A percentile compares a stretch with the other conserved stretches of the same genome.
phyloP scores from a whole-genome alignment of 2,113 vertebrate species.

The Tringa solitaria region DNA sequence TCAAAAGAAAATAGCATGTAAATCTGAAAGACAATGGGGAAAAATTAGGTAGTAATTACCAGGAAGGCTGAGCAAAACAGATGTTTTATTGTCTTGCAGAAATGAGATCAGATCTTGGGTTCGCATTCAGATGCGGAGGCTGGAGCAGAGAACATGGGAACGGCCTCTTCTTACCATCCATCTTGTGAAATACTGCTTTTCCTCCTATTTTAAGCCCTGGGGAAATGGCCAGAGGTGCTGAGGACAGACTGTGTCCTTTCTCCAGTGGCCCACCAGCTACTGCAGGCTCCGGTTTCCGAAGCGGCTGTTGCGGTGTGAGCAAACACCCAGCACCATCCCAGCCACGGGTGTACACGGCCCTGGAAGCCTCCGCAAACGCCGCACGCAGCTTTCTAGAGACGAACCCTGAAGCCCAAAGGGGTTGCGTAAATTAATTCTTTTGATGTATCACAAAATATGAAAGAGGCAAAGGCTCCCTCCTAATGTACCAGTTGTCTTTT shows the following conservation, averaged over 20 bases:
- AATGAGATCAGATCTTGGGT: background rate
- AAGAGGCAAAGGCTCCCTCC: background rate
- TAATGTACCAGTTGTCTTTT: background rate
- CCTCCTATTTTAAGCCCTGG: background rate
- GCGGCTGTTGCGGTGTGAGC: accelerated
- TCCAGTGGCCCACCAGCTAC: background rate
- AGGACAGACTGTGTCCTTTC: background rate
- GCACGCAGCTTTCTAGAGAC: background rate
- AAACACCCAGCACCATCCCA: background rate
- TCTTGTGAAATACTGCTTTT: background rate
- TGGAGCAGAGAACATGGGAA: background rate
- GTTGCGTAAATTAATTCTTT: background rate
- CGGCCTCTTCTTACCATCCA: background rate
- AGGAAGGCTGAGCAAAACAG: constrained; percentile 43
- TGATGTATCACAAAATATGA: background rate
- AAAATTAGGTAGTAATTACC: constrained; percentile 23
- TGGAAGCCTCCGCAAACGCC: accelerated
- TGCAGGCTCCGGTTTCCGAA: background rate
- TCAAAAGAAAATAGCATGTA: background rate
- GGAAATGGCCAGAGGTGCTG: background rate
- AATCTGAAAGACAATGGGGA: background rate
- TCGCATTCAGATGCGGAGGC: background rate
- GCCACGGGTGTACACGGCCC: accelerated
- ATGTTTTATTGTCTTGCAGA: constrained; percentile 38
- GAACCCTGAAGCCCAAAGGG: background rate